phyloP scores from a whole-genome alignment of 2,888 invertebrate species.

The Rhagophthalmus giganteus region DNA sequence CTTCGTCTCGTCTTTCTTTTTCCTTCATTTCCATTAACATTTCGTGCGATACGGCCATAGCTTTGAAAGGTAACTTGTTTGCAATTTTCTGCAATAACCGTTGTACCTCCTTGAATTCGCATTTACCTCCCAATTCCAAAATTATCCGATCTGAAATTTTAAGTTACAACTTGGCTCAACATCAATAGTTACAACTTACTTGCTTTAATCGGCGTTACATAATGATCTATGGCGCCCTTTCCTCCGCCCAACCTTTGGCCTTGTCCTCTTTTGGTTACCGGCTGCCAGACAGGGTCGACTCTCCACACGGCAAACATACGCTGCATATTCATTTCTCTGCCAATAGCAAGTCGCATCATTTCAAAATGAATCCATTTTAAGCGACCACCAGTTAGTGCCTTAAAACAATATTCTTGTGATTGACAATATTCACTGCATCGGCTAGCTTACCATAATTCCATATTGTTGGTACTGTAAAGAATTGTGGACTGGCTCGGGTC shows the following conservation, averaged over 20 bases:
- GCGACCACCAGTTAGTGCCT: constrained; percentile 85
- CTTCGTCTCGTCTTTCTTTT: constrained; percentile 64
- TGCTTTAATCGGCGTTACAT: constrained; percentile 89
- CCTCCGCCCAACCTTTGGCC: constrained; percentile 96
- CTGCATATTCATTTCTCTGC: constrained; percentile 75
- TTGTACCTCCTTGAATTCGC: constrained; percentile 80
- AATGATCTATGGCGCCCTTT: constrained; percentile 93
- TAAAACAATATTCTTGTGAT: constrained; percentile 13
- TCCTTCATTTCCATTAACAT: constrained; percentile 66
- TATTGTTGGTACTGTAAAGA: constrained; percentile 86
- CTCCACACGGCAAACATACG: constrained; percentile 95
- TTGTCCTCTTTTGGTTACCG: constrained; percentile 85
- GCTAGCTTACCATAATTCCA: constrained; percentile 79
- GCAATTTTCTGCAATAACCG: constrained; percentile 71
- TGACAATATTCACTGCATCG: constrained; percentile 1
- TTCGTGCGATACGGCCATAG: constrained; percentile 80
- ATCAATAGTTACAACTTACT: constrained; percentile 54
- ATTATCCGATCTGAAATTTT: constrained; percentile 69
- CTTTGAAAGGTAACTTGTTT: constrained; percentile 83
- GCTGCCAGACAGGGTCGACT: constrained; percentile 94
- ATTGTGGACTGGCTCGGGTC: constrained; percentile 87
- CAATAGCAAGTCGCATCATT: constrained; percentile 78
- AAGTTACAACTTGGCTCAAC: neutral
- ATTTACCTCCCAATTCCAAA: constrained; percentile 88
- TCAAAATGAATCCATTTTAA: constrained; percentile 82